Evolutionary conservation across 2,113 vertebrate genomes (phyloP).

Genomic region (Eretmodus cyanostictus): DNA sequence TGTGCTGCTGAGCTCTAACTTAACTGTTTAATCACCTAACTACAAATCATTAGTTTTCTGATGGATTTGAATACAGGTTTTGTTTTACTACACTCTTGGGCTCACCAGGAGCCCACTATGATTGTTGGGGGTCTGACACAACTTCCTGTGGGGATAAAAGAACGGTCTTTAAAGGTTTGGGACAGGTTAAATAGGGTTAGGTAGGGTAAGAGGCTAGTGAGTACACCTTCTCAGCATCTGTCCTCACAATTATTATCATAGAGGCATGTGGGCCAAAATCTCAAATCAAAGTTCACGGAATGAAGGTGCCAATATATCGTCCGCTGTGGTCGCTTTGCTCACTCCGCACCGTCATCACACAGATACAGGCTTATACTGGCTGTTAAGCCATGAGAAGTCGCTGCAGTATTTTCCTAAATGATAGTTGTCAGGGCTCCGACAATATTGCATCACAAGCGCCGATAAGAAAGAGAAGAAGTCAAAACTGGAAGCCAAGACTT

Average conservation of each 20-base stretch:
- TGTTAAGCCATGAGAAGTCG: background rate
- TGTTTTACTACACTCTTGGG: background rate
- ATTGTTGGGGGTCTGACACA: background rate
- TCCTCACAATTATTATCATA: background rate
- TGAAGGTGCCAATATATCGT: background rate
- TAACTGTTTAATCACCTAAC: fast-evolving
- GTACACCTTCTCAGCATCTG: background rate
- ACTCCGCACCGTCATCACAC: background rate
- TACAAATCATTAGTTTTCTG: background rate
- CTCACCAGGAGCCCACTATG: background rate
- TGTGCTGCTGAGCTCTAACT: background rate
- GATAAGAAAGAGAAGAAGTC: background rate
- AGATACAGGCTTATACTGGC: background rate
- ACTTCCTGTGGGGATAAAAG: background rate
- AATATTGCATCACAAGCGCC: background rate
- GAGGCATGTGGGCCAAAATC: background rate
- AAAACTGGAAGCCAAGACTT: background rate
- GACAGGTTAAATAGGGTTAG: background rate
- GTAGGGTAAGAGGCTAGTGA: background rate
- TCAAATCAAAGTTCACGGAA: background rate
- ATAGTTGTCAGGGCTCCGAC: background rate
- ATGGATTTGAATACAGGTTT: background rate
- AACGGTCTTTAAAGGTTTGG: background rate
- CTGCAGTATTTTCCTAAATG: background rate
- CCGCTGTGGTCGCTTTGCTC: background rate